Evolutionary conservation across 2,888 invertebrate species (phyloP), one percentile per base, ranked within the genome.

Genomic region (Odontocerum albicorne): DNA sequence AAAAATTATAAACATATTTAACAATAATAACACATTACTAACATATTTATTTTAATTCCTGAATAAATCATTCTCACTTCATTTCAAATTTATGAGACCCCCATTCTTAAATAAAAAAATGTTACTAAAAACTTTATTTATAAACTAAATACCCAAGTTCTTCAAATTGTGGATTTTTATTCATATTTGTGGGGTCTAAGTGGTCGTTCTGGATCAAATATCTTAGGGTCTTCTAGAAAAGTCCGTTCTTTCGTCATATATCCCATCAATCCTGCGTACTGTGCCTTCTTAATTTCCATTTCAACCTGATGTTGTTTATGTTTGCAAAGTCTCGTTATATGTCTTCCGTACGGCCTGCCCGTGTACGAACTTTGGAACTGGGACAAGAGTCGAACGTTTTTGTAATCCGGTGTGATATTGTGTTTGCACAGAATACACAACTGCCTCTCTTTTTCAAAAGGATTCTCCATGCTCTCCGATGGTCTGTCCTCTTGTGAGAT

Each of bases 321-420:
- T 67, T 84, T 81, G 68, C 98, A 99, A 36, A 99, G 79, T 1
- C 98, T 95, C 3, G 98, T 99, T 35, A 98, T 91, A 65, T 97
- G 92, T 49, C 88, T 82, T 0, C 92, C 93, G 69, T 96, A 98
- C 59, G 96, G 84, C 62, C 88, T 81, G 1, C 98, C 98, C 0
- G 98, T 97, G 68, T 90, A 94, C 0, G 93, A 88, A 22, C 97
- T 98, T 67, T 97, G 90, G 72, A 99, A 99, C 70, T 98, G 97
- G 0, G 95, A 93, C 3, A 99, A 72, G 2, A 99, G 72, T 64
- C 92, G 85, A 0, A 88, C 85, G 72, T 99, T 99, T 73, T 96
- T 97, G 67, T 92, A 96, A 70, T 93, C 83, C 0, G 93, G 87
- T 1, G 79, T 79, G n/a, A 96, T 86, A 22, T 88, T 82, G 57